Evolutionary conservation across 2,113 vertebrate species (phyloP), one percentile per base, ranked within the genome.

Genomic region (Bujurquina vittata): DNA sequence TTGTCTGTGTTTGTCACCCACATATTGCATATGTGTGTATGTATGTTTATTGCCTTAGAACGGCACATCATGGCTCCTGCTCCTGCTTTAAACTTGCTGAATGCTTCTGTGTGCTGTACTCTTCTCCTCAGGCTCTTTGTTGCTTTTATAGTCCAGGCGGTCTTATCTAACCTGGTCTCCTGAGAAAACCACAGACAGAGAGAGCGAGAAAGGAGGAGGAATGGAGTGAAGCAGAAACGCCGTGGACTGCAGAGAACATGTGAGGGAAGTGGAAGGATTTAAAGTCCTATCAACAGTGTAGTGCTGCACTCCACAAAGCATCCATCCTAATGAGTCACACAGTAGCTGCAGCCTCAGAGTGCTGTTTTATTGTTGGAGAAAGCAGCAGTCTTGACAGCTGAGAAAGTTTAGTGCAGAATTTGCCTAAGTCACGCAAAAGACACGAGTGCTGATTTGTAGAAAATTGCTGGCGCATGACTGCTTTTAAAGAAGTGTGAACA

Each of bases 111-210:
- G 52, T 86, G 84, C 82, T 83, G 88, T 83, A 78, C 86, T 77
- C 83, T 23, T 81, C 78, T 91, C 90, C 85, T 79, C 65, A 43
- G 85, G 87, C 87, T 80, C 88, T 84, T 84, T 87, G 82, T 81
- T 90, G 87, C 86, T 88, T 93, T 91, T 88, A 80, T 85, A 90
- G 88, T 67, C 59, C 87, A 86, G 85, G 86, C 82, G 1, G 83
- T 84, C 91, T 94, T 91, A 94, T 92, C 92, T 90, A 94, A 93
- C 89, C 78, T 22, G 85, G 75, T 85, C 89, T 89, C 85, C 74
- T 63, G 92, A 91, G 93, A 83, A 67, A 86, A 46, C 20, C 40
- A 12, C 46, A 89, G 82, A 84, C 43, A 43, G 14, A 49, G 65
- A 15, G 67, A 57, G 23, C 2, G 43, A 69, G 43, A 29, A 22